Evolutionary conservation across 2,888 invertebrate species (phyloP).

Genomic region (Teleiodes luculella): DNA sequence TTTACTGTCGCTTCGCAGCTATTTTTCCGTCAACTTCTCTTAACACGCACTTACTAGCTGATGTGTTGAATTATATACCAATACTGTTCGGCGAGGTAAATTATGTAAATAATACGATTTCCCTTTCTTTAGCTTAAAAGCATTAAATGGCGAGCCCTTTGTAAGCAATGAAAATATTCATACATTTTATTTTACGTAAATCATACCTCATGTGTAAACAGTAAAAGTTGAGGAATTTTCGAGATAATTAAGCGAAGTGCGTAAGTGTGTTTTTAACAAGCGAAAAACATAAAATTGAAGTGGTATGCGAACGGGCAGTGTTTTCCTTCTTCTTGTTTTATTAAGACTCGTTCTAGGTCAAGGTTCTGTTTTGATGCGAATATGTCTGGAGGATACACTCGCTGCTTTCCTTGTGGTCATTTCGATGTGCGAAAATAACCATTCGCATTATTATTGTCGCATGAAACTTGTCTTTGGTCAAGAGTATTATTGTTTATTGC

Average conservation of each 20-base stretch:
- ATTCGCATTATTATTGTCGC: no score
- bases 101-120: no score
- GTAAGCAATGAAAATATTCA: neutral
- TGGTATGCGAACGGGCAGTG: conserved; percentile 3
- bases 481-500: no score
- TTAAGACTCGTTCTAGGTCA: conserved; percentile 57
- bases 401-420: conserved; percentile 31
- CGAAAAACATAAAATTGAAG: neutral
- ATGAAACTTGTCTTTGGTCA: no score
- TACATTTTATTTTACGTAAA: neutral
- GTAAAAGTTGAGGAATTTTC: neutral
- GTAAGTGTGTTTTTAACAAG: neutral
- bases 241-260: neutral
- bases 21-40: conserved; percentile 11
- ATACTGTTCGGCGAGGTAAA: no score
- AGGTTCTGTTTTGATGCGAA: conserved; percentile 61
- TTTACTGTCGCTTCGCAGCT: neutral
- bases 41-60: neutral
- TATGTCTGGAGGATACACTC: conserved; percentile 44
- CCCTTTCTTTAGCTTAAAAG: no score
- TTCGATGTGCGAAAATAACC: neutral
- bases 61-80: neutral
- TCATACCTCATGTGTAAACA: neutral
- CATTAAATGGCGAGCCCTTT: no score
- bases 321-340: conserved; percentile 48